Base-by-base conservation (phyloP, 2,113 vertebrate genomes). In the Pseudopodoces humilis region DNA sequence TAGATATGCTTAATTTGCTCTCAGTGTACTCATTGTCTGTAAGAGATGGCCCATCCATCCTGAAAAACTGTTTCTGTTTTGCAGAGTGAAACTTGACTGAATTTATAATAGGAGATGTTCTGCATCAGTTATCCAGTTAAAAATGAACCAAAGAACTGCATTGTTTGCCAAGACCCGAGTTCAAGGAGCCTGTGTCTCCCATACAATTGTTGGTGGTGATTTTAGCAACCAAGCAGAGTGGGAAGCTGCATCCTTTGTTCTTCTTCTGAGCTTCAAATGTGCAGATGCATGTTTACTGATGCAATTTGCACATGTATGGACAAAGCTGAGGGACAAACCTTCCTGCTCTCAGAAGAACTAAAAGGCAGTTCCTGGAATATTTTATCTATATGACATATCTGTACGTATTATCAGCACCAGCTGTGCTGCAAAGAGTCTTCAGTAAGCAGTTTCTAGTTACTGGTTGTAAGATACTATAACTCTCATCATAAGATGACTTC, bases 41-140 rank as follows among this genome's bases (percentile, higher is more conserved):
- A 91, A 90, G 56, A 91, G 92, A 91, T 90, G 30, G 33, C 33
- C 58, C 67, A 80, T 91, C 91, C 89, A 92, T 35, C 87, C 91
- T 91, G 81, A 95, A 96, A 93, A 95, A 52, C 39, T 91, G n/a
- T 91, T 95, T 95, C 78, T 95, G 67, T 65, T 95, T 33, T 28
- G 33, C 28, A 53, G 46, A 58, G 27, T 62, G 86, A 91, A 88
- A 90, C 47, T 85, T 33, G 24, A 50, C 70, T 33, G 55, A 85
- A 92, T 69, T 85, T 71, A 64, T 85, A 89, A 52, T 8, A 55
- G 71, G 52, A 78, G 55, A 53, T 83, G 87, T 92, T 95, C 90
- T 94, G 75, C 90, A 88, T 80, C 93, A 83, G 68, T 83, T 92
- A 65, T 81, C 84, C 49, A 63, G 58, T 91, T 95, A 91, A 92